These are phyloP conservation scores for Euphydryas editha DNA, from an alignment of 2,888 invertebrate species.

Conservation along the genomic window DNA sequence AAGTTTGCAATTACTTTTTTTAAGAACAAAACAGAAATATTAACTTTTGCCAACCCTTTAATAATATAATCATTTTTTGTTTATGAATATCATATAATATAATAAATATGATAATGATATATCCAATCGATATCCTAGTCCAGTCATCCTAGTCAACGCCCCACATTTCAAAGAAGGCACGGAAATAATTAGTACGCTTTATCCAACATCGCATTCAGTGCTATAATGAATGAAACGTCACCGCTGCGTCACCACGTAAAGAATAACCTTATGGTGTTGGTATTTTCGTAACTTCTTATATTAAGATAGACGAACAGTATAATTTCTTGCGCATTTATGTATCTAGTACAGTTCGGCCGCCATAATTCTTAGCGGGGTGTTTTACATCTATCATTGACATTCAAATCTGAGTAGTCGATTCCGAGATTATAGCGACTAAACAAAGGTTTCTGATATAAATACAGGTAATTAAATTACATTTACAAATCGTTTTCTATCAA, in stretches of 20 bases:
- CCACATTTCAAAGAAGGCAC: conserved; percentile 64
- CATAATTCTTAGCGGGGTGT: too few species aligned
- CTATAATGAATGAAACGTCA: conserved; percentile 75
- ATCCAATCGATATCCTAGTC: conserved; percentile 38
- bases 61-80: neutral
- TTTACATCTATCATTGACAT: too few species aligned
- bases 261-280: conserved; percentile 19
- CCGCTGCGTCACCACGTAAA: conserved; percentile 21
- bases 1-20: too few species aligned
- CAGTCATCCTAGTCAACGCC: conserved; percentile 44
- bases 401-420: too few species aligned
- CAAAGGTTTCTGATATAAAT: too few species aligned
- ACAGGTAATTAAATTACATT: too few species aligned
- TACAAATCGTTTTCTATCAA: too few species aligned
- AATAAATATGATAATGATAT: conserved; percentile 6
- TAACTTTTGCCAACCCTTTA: too few species aligned
- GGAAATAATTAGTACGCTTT: conserved; percentile 80
- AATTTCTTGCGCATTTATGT: too few species aligned
- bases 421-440: too few species aligned
- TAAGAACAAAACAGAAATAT: too few species aligned
- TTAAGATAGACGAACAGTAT: neutral
- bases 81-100: neutral
- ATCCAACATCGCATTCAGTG: conserved; percentile 75
- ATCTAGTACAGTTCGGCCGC: too few species aligned
- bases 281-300: conserved; percentile 14